These are phyloP conservation scores for Brachionus rubens DNA, from an alignment of 1,140 invertebrate genomes.

Conservation along the genomic window DNA sequence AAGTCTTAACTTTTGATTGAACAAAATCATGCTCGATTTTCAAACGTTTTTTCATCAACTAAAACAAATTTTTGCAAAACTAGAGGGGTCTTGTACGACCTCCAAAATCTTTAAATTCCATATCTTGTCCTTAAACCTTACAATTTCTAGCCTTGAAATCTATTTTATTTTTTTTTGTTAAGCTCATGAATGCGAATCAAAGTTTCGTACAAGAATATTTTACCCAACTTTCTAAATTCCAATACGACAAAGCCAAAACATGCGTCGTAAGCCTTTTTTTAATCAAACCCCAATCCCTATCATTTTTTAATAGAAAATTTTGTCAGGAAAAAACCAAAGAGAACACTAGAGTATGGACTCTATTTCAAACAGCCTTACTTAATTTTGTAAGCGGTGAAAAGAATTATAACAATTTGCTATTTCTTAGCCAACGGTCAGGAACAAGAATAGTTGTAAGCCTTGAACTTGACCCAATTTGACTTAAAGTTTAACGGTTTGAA, in stretches of 20 bases:
- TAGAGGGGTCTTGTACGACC: too few relatives aligned
- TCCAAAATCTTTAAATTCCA: too few relatives aligned
- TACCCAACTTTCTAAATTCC: conserved; percentile 26
- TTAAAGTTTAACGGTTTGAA: background rate
- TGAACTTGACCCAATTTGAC: too few relatives aligned
- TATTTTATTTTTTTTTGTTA: background rate
- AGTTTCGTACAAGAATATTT: conserved; percentile 21
- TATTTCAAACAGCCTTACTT: background rate
- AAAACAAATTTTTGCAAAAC: too few relatives aligned
- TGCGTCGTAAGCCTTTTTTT: background rate
- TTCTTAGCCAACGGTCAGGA: background rate
- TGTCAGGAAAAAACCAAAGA: conserved; percentile 16
- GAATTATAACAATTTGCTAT: conserved; percentile 30
- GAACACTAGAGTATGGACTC: background rate
- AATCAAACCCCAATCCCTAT: background rate
- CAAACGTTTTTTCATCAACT: too few relatives aligned
- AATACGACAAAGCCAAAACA: conserved; percentile 32
- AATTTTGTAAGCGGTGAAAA: conserved; percentile 17
- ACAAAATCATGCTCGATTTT: too few relatives aligned
- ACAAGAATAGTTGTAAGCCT: background rate
- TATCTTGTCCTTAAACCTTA: too few relatives aligned
- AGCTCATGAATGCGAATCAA: background rate
- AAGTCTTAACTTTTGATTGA: too few relatives aligned
- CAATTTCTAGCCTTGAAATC: too few relatives aligned
- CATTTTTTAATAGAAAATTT: background rate